Evolutionary conservation across 2,113 vertebrate species (phyloP).

Genomic region (Centropus bengalensis): DNA sequence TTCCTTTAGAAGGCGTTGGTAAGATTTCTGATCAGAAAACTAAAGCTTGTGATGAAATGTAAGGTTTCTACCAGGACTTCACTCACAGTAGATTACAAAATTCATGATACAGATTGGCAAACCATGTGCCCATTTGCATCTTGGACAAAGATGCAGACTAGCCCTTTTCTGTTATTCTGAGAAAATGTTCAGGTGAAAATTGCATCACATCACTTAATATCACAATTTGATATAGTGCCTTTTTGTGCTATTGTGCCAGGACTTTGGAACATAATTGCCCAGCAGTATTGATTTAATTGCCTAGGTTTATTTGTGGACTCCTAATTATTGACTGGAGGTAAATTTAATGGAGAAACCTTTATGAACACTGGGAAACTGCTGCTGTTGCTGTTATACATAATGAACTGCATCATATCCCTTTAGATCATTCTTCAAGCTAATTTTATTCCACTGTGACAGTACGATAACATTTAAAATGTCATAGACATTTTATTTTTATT

Average conservation of each 20-base stretch:
- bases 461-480: conserved; percentile 86
- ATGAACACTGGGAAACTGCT: conserved; percentile 93
- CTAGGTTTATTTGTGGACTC: conserved; percentile 97
- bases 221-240: conserved; percentile 89
- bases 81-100: not conserved
- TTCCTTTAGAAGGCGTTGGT: not conserved
- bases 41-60: not conserved
- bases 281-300: conserved; percentile 99
- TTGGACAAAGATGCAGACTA: not conserved
- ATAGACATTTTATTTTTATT: conserved; percentile 82
- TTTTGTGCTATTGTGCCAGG: conserved; percentile 88
- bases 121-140: not conserved
- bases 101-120: not conserved
- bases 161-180: conserved; percentile 32
- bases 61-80: not conserved
- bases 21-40: not conserved
- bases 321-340: conserved; percentile 99
- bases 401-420: conserved; percentile 86
- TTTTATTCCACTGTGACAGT: conserved; percentile 88
- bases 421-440: conserved; percentile 94
- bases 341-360: conserved; percentile 96
- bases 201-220: conserved; percentile 82
- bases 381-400: conserved; percentile 90
- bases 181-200: conserved; percentile 66
- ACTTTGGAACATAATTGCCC: conserved; percentile 83